Conservation (phyloP, 2,113 vertebrate species). For the Corapipo altera region DNA sequence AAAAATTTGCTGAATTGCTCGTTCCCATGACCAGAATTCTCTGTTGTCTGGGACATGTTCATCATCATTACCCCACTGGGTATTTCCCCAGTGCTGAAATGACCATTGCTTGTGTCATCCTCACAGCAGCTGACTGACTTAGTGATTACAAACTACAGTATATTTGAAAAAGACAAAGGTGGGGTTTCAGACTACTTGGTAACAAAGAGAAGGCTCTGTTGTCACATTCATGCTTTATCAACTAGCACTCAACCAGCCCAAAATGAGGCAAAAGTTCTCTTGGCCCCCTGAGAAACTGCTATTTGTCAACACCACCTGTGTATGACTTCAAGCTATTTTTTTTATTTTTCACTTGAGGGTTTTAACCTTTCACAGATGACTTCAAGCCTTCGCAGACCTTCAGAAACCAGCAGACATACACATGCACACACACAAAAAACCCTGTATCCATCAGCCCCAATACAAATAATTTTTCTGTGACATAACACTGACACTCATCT, state of each 20-base stretch:
- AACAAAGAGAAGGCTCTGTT: not conserved
- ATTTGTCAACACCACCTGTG: not conserved
- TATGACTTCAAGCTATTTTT: not conserved
- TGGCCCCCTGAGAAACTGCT: not conserved
- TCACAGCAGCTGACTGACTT: not conserved
- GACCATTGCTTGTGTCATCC: fast-evolving
- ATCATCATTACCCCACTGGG: not conserved
- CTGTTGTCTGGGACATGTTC: not conserved
- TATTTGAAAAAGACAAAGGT: not conserved
- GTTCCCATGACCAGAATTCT: not conserved
- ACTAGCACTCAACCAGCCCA: not conserved
- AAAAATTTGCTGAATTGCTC: not conserved
- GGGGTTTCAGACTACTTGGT: not conserved
- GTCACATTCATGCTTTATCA: not conserved
- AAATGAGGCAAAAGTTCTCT: not conserved
- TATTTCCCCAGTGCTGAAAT: not conserved
- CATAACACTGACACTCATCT: fast-evolving
- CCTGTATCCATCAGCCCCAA: not conserved
- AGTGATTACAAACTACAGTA: not conserved
- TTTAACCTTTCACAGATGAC: not conserved
- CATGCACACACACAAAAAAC: fast-evolving
- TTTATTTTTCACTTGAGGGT: not conserved
- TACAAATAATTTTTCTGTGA: not conserved
- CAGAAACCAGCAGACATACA: not conserved
- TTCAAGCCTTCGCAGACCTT: not conserved